phyloP scores from a whole-genome alignment of 1,140 invertebrate genomes.

The Bombus balteatus region DNA sequence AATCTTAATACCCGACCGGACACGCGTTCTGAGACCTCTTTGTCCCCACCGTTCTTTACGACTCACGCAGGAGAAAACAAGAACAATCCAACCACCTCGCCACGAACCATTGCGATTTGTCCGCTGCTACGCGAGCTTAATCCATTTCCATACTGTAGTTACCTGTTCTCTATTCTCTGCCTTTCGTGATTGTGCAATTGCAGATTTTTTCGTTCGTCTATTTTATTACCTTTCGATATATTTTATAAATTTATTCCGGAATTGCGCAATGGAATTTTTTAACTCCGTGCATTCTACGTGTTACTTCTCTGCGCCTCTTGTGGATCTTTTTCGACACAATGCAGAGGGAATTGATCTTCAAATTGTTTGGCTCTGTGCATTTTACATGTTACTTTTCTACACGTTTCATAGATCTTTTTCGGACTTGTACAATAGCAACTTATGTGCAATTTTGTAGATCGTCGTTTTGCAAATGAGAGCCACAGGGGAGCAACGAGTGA shows the following conservation, averaged over 20 bases:
- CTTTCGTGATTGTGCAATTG: too few relatives aligned
- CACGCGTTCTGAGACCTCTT: conserved; percentile 24
- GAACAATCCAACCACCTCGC: neutral
- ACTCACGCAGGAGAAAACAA: neutral
- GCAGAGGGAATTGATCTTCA: accelerated
- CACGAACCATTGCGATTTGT: conserved; percentile 1
- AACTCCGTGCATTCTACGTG: too few relatives aligned
- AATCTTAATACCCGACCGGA: conserved; percentile 33
- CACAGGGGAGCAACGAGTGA: too few relatives aligned
- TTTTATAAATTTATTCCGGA: neutral
- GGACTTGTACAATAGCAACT: too few relatives aligned
- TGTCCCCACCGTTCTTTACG: conserved; percentile 33
- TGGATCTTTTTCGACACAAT: too few relatives aligned
- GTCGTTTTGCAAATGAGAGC: too few relatives aligned
- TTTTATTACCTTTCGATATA: neutral
- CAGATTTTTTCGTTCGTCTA: neutral
- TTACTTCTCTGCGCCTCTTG: too few relatives aligned
- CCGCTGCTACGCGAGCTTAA: neutral
- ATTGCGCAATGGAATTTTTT: too few relatives aligned
- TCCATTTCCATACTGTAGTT: neutral
- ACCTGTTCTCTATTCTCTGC: neutral
- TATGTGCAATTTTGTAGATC: too few relatives aligned
- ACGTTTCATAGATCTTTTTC: too few relatives aligned
- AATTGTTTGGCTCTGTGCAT: too few relatives aligned
- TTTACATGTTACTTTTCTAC: too few relatives aligned